Percentiles rank a stretch among this genome's conserved stretches.
These are phyloP conservation scores for Chelonoidis abingdonii DNA, from an alignment of 2,113 vertebrate species.

Conservation along the genomic window DNA sequence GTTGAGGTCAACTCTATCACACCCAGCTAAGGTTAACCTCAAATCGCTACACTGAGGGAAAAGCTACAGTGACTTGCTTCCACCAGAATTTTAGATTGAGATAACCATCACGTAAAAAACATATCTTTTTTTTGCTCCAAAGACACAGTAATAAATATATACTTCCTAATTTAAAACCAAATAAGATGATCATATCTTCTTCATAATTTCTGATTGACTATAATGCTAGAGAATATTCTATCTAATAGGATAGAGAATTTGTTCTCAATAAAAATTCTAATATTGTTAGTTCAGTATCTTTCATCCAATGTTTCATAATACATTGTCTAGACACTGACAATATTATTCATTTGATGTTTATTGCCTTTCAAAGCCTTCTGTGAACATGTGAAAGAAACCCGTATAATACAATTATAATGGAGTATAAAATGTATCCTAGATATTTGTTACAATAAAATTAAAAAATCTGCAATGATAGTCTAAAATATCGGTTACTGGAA, in stretches of 20 bases:
- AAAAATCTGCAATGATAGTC: background rate
- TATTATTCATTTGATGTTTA: background rate
- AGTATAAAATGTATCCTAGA: background rate
- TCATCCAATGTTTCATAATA: background rate
- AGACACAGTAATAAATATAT: background rate
- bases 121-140: background rate
- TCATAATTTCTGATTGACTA: background rate
- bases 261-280: background rate
- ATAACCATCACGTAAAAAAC: background rate
- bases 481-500: background rate
- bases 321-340: background rate
- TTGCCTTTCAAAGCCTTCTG: background rate
- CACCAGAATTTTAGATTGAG: background rate
- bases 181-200: background rate
- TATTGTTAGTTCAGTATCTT: background rate
- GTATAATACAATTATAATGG: background rate
- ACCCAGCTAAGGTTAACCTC: background rate
- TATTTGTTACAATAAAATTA: background rate
- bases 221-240: background rate
- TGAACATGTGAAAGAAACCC: background rate
- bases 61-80: background rate
- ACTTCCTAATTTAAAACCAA: background rate
- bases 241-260: background rate
- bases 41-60: background rate
- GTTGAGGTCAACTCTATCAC: background rate